Conservation (phyloP, 1,140 invertebrate genomes). For the Luehdorfia chinensis region DNA sequence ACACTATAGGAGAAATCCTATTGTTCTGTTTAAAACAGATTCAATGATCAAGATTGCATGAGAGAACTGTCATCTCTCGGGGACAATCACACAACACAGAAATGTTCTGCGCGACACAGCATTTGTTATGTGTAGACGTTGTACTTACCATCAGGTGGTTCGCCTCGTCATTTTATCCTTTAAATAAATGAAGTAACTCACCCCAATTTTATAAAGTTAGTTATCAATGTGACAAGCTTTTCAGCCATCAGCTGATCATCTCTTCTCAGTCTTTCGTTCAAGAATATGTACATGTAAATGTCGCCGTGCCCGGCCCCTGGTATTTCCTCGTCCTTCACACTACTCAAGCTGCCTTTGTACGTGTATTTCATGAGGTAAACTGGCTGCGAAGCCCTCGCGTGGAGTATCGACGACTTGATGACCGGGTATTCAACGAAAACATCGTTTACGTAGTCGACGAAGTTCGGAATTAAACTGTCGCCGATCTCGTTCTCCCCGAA, state of each 20-base stretch:
- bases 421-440: constrained; percentile 48
- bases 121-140: too few relatives aligned
- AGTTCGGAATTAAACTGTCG: constrained; percentile 30
- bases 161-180: too few relatives aligned
- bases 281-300: constrained; percentile 24
- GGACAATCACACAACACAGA: too few relatives aligned
- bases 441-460: constrained; percentile 51
- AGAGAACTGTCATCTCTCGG: too few relatives aligned
- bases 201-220: constrained; percentile 56
- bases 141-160: too few relatives aligned
- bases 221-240: constrained; percentile 37
- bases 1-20: too few relatives aligned
- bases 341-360: constrained; percentile 23
- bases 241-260: constrained; percentile 27
- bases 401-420: constrained; percentile 39
- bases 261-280: constrained; percentile 14
- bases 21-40: too few relatives aligned
- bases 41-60: too few relatives aligned
- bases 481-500: constrained; percentile 31
- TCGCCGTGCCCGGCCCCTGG: constrained; percentile 13
- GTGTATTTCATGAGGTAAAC: constrained; percentile 54
- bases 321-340: not conserved
- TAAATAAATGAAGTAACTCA: constrained; percentile 34
- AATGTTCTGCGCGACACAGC: too few relatives aligned
- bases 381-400: constrained; percentile 34